Conservation (phyloP, 1,140 invertebrate species). For the Cotesia typhae region DNA sequence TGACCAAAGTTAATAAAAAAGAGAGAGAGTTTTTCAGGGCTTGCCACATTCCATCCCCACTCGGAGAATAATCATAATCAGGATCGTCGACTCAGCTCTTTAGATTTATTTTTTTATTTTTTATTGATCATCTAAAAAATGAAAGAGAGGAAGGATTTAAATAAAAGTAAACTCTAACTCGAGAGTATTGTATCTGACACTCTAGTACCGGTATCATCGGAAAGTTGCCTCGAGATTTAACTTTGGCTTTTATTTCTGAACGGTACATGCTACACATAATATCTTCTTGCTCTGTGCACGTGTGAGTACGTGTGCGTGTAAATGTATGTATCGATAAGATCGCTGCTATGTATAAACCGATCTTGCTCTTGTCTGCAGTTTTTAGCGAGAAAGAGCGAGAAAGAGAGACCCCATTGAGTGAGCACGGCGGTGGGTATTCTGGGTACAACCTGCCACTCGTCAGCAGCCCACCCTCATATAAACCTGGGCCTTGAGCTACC, state of each 20-base stretch:
- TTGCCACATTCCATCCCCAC: conserved; percentile 54
- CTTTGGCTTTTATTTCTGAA: conserved; percentile 53
- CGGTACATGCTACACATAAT: conserved; percentile 29
- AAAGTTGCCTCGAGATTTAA: conserved; percentile 44
- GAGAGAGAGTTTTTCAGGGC: conserved; percentile 29
- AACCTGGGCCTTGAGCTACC: conserved; percentile 27
- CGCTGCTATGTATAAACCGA: conserved; percentile 34
- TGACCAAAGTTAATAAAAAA: neutral
- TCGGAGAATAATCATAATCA: conserved; percentile 8
- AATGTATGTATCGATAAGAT: conserved; percentile 40
- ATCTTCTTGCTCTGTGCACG: too few relatives aligned
- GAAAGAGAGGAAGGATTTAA: conserved; percentile 37
- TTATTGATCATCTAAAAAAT: conserved; percentile 17
- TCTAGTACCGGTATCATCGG: conserved; percentile 54
- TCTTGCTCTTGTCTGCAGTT: conserved; percentile 39
- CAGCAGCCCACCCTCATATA: conserved; percentile 55
- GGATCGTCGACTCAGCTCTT: too few relatives aligned
- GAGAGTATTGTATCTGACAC: conserved; percentile 43
- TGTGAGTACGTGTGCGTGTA: too few relatives aligned
- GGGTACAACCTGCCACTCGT: conserved; percentile 62
- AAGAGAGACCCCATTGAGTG: conserved; percentile 58
- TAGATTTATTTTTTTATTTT: conserved; percentile 21
- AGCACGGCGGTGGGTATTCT: conserved; percentile 61
- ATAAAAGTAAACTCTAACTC: conserved; percentile 36
- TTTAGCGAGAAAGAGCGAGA: conserved; percentile 30